A percentile compares a stretch with the other conserved stretches of the same genome.
Conservation (phyloP, 2,113 vertebrate species). For the Neogale vison region DNA sequence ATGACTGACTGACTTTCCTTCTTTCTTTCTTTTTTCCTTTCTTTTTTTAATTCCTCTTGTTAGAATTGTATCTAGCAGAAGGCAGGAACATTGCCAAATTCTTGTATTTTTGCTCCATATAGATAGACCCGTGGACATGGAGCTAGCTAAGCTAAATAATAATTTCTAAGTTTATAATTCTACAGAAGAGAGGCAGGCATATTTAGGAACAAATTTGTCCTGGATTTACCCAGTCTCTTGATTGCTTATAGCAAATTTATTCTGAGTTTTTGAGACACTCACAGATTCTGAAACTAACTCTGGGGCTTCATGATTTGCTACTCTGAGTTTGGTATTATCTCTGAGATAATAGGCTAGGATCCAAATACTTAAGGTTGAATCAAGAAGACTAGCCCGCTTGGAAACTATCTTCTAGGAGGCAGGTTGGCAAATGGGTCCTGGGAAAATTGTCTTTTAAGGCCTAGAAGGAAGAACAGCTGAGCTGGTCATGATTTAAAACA, state of each 20-base stretch:
- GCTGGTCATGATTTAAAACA: conserved; percentile 24
- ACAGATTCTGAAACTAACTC: conserved; percentile 32
- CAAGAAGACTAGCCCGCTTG: not conserved
- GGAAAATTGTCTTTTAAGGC: not conserved
- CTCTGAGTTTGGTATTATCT: not conserved
- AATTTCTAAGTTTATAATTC: not conserved
- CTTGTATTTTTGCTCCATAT: conserved; percentile 7
- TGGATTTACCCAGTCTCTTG: not conserved
- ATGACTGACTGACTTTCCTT: not conserved
- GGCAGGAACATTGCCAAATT: conserved; percentile 60
- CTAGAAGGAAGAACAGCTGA: conserved; percentile 45
- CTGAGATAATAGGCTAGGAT: not conserved
- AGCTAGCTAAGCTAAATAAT: not conserved
- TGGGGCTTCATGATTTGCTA: not conserved
- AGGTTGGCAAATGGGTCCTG: not conserved
- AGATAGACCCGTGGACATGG: not conserved
- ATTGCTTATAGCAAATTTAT: not conserved
- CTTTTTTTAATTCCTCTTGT: not conserved
- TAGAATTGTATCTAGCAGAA: conserved; percentile 44
- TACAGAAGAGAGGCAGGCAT: not conserved
- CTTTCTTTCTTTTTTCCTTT: too few species aligned
- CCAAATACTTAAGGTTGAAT: conserved; percentile 13
- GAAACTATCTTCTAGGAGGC: conserved; percentile 16
- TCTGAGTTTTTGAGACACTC: conserved; percentile 12
- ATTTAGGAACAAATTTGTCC: not conserved